Percentiles rank a stretch among this genome's conserved stretches.
These are phyloP conservation scores for Scolopax rusticola DNA, from an alignment of 2,797 vertebrate species.

Conservation along the genomic window DNA sequence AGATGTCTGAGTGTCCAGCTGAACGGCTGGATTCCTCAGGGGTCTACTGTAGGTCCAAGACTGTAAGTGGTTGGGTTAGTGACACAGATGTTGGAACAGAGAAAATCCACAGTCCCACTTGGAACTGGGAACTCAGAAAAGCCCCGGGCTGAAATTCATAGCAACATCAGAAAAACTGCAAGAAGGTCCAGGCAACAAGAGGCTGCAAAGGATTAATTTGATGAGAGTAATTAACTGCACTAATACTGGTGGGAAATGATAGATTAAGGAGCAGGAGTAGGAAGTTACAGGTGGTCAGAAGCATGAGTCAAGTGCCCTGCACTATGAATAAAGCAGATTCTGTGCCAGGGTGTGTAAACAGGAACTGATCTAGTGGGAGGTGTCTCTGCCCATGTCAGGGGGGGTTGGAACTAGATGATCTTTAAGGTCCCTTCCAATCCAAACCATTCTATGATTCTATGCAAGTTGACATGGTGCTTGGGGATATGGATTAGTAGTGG, in stretches of 20 bases:
- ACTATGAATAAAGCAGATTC: neutral
- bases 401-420: too few species aligned
- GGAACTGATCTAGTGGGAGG: neutral
- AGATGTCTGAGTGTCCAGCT: neutral
- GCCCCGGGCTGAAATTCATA: neutral
- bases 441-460: too few species aligned
- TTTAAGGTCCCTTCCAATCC: too few species aligned
- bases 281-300: neutral
- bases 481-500: too few species aligned
- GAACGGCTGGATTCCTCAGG: neutral
- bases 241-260: rapidly evolving
- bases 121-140: neutral
- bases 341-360: neutral
- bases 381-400: too few species aligned
- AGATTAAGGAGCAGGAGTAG: neutral
- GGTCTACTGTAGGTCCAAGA: neutral
- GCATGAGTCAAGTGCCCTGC: neutral
- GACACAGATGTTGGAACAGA: neutral
- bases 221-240: neutral
- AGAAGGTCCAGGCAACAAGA: neutral
- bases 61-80: neutral
- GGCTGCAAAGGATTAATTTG: neutral
- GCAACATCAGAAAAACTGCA: neutral
- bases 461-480: too few species aligned
- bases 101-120: neutral